Conservation (phyloP, 2,888 invertebrate genomes). For the Glaucopsyche alexis region DNA sequence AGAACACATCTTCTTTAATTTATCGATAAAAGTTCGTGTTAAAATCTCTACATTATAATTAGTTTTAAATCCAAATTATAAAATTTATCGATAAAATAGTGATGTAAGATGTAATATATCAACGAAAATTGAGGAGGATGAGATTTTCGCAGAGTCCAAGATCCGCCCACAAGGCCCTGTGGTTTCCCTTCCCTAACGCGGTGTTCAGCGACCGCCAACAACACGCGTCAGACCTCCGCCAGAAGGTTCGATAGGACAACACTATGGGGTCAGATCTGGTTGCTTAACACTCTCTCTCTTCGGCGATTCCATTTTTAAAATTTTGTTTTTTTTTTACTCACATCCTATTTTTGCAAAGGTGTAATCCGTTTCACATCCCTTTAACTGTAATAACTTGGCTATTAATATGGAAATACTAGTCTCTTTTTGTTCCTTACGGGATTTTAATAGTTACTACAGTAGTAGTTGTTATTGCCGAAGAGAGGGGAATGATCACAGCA, state of each 20-base stretch:
- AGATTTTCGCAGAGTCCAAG: conserved; percentile 78
- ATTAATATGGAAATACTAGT: neutral
- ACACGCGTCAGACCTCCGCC: conserved; percentile 72
- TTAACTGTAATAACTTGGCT: neutral
- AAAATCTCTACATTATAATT: neutral
- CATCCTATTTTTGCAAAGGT: neutral
- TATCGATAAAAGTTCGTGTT: neutral
- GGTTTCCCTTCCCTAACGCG: conserved; percentile 82
- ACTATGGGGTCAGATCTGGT: conserved; percentile 40
- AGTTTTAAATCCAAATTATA: neutral
- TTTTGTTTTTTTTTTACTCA: conserved; percentile 30
- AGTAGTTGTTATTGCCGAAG: conserved; percentile 24
- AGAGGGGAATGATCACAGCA: conserved; percentile 41
- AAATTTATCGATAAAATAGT: conserved; percentile 9
- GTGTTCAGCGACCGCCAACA: conserved; percentile 77
- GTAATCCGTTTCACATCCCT: neutral
- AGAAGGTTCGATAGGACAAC: conserved; percentile 64
- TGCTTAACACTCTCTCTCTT: conserved; percentile 38
- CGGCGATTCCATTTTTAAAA: conserved; percentile 26
- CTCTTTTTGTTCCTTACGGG: neutral
- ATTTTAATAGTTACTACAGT: neutral
- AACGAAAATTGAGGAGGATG: conserved; percentile 41
- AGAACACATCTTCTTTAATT: neutral
- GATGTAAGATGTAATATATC: conserved; percentile 33
- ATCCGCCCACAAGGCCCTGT: conserved; percentile 78